Base-by-base conservation (phyloP, 2,113 vertebrate species). In the Archocentrus centrarchus region DNA sequence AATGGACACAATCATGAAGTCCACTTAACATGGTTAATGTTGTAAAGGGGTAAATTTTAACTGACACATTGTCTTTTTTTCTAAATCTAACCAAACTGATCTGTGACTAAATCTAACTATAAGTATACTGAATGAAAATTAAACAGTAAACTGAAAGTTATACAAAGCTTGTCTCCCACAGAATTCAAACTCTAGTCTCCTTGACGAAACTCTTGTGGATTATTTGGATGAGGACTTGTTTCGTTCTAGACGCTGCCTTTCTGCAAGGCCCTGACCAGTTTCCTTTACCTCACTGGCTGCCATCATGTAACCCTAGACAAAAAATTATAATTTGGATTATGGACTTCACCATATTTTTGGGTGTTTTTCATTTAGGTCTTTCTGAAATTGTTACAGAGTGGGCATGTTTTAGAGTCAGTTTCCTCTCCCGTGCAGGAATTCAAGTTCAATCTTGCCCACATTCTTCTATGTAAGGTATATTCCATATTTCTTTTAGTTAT, bases 401-500 rank as follows among this genome's bases (percentile, higher is more conserved):
- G 27, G 53, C 27, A 35, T 55, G 6, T 55, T 73, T 53, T 55
- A n/a, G 6, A n/a, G 27, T 24, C 62, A 32, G 11, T 60, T 59
- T 58, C 7, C 44, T 75, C 44, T 66, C 73, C n/a, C 9, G 6
- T 64, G 14, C 60, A 82, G 22, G 15, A 77, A 35, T 75, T 75
- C 15, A 58, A 66, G 17, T 35, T 30, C 15, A 77, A 61, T 47
- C 32, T 66, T 59, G 50, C 58, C 62, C 24, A 10, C 59, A 60
- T 76, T 66, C 59, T 6, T 30, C 30, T 53, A 24, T 55, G 30
- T 41, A 50, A 62, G 30, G 50, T 63, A 15, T 59, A 30, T 77
- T 80, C 59, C 47, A 78, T 39, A 83, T 81, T 75, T 18, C 39
- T 68, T 83, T 88, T 78, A 64, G 75, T 82, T 55, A 27, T 77